A percentile compares a stretch with the other conserved stretches of the same genome.
Conservation (phyloP, 2,888 invertebrate species). For the Syrista parreyssii region DNA sequence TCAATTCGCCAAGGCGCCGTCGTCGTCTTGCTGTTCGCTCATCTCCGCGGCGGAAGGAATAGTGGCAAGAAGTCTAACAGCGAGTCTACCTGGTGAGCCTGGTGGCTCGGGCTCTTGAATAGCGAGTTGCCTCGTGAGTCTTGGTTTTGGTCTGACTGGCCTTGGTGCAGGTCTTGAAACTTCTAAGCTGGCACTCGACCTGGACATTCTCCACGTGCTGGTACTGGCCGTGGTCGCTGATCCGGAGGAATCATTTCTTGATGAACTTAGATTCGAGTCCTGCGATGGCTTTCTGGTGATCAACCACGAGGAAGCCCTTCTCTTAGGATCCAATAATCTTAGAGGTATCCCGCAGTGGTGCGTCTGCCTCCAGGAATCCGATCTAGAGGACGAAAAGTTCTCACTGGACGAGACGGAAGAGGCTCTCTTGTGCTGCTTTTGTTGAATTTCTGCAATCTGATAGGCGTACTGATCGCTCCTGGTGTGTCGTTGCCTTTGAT, state of each 20-base stretch:
- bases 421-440: constrained; percentile 80
- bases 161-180: constrained; percentile 46
- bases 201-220: constrained; percentile 88
- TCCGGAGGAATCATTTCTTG: constrained; percentile 91
- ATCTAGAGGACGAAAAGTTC: constrained; percentile 89
- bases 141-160: constrained; percentile 71
- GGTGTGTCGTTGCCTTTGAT: constrained; percentile 63
- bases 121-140: constrained; percentile 83
- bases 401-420: constrained; percentile 89
- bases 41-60: constrained; percentile 81
- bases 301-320: constrained; percentile 88
- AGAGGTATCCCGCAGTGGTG: constrained; percentile 82
- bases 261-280: constrained; percentile 90
- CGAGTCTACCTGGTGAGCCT: constrained; percentile 69
- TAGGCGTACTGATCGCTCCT: constrained; percentile 77
- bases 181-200: constrained; percentile 81
- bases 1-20: constrained; percentile 52
- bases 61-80: constrained; percentile 75
- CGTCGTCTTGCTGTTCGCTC: constrained; percentile 76
- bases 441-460: constrained; percentile 80
- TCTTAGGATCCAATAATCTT: constrained; percentile 78
- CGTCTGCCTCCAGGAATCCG: constrained; percentile 86
- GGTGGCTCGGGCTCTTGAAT: constrained; percentile 82
- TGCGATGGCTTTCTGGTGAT: constrained; percentile 93
- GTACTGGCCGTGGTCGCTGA: constrained; percentile 91